Evolutionary conservation across 2,113 vertebrate genomes (phyloP), one percentile per base, ranked within the genome.

Genomic region (Pedetes capensis): DNA sequence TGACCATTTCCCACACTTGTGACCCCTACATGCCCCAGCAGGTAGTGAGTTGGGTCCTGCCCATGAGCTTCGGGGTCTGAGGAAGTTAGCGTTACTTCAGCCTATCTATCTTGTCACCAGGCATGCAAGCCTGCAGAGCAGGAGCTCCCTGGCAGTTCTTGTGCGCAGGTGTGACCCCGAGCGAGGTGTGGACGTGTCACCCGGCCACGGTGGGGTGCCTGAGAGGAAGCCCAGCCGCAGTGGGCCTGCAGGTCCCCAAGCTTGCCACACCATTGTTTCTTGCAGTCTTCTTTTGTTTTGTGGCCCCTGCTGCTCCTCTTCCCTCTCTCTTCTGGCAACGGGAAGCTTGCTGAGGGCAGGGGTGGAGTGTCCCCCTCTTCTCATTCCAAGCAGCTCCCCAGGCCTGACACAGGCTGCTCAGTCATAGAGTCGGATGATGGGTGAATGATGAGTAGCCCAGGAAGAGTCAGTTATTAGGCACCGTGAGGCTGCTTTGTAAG

Each of bases 1-100:
- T 47, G 64, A 66, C 0, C 37, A 0, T 42, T 80, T 49, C 53
- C n/a, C 42, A 11, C 2, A 23, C 14, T 22, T 3, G 2, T 1
- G 7, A 14, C 7, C 10, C 8, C 29, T 51, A 7, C 22, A 72
- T 69, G 51, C 32, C 69, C 44, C 8, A 17, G 29, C 51, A 74
- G 18, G 57, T 5, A 37, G 4, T 27, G 66, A 84, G 51, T 16
- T 37, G 66, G 29, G 57, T 75, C 61, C 87, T 66, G n/a, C 44
- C 75, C 5, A 59, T 17, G 42, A 88, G 47, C 86, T 47, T 68
- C 29, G 2, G 8, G 3, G 32, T 39, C 49, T 47, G 37, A 42
- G 37, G n/a, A n/a, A 59, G 22, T 61, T 44, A 42, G 4, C 8
- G 51, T 72, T 53, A 76, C 32, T 57, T n/a, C 51, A 32, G 0